Evolutionary conservation across 2,888 invertebrate genomes (phyloP).

Genomic region (Taenaris catops): DNA sequence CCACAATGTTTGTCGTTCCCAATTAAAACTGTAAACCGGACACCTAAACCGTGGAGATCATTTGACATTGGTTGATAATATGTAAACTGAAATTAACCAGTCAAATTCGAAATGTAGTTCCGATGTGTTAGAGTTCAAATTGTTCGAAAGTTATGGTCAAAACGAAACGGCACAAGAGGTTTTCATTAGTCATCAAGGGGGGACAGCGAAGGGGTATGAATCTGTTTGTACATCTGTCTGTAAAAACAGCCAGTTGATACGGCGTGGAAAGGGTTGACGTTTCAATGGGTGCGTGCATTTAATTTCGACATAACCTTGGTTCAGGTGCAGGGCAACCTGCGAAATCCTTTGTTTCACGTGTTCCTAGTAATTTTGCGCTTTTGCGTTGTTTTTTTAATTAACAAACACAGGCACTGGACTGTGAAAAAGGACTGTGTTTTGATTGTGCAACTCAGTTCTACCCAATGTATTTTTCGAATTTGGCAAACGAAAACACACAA

Average conservation of each 20-base stretch:
- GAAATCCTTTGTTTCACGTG: conserved; percentile 23
- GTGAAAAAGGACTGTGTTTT: conserved; percentile 3
- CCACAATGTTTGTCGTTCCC: conserved; percentile 21
- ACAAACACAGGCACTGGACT: conserved; percentile 5
- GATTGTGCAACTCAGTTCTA: no score
- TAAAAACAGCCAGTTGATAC: conserved; percentile 64
- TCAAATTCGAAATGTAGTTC: conserved; percentile 13
- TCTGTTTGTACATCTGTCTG: conserved; percentile 60
- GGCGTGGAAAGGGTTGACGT: conserved; percentile 46
- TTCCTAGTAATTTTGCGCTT: conserved; percentile 17
- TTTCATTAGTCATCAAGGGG: conserved; percentile 61
- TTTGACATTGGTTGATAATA: conserved; percentile 36
- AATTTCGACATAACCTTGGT: conserved; percentile 39
- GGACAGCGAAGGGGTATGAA: conserved; percentile 47
- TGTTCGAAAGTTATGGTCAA: conserved; percentile 8
- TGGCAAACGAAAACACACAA: no score
- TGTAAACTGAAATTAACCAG: neutral
- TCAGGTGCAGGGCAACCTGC: conserved; percentile 20
- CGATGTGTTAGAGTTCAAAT: conserved; percentile 16
- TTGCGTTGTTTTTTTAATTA: conserved; percentile 18
- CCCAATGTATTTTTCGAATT: no score
- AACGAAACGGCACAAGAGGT: conserved; percentile 30
- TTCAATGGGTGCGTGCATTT: conserved; percentile 41
- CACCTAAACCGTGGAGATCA: conserved; percentile 38
- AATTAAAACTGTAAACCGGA: conserved; percentile 28